Conservation (phyloP, 1,140 invertebrate genomes). For the Meteorus sp. region DNA sequence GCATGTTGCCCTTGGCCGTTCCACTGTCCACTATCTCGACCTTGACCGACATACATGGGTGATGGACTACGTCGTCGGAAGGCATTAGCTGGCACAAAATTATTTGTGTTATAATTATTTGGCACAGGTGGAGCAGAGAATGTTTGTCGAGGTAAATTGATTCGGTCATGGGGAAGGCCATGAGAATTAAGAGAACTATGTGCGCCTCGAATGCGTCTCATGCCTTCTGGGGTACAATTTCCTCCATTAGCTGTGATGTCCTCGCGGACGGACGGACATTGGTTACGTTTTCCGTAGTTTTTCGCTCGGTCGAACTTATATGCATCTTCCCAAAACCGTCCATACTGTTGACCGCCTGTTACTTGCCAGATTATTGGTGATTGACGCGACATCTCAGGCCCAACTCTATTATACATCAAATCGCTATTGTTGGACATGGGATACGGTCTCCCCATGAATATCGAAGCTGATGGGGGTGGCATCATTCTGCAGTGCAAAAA, state of each 20-base stretch:
- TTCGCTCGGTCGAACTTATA: conserved; percentile 41
- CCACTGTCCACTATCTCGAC: conserved; percentile 44
- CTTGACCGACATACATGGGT: conserved; percentile 42
- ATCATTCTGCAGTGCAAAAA: conserved; percentile 40
- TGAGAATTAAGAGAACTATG: conserved; percentile 39
- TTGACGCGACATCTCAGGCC: conserved; percentile 42
- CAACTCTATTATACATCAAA: conserved; percentile 43
- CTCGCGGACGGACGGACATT: conserved; percentile 44
- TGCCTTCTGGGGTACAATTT: conserved; percentile 40
- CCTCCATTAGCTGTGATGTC: conserved; percentile 23
- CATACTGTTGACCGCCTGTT: conserved; percentile 36
- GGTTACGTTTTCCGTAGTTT: conserved; percentile 38
- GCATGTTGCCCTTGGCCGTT: conserved; percentile 46
- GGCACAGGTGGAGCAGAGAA: conserved; percentile 34
- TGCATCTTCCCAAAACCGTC: conserved; percentile 42
- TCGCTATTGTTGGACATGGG: conserved; percentile 43
- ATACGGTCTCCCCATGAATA: conserved; percentile 42
- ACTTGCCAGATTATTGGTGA: conserved; percentile 50
- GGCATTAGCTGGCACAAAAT: conserved; percentile 36
- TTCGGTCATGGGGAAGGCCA: conserved; percentile 41
- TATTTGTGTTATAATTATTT: conserved; percentile 39
- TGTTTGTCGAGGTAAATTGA: conserved; percentile 27
- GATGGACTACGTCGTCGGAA: conserved; percentile 52
- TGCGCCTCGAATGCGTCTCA: conserved; percentile 41
- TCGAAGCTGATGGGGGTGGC: conserved; percentile 43